Percentiles rank a stretch among this genome's conserved stretches.
Evolutionary conservation across 2,113 vertebrate species (phyloP).

Genomic region (Corythornis cristatus): DNA sequence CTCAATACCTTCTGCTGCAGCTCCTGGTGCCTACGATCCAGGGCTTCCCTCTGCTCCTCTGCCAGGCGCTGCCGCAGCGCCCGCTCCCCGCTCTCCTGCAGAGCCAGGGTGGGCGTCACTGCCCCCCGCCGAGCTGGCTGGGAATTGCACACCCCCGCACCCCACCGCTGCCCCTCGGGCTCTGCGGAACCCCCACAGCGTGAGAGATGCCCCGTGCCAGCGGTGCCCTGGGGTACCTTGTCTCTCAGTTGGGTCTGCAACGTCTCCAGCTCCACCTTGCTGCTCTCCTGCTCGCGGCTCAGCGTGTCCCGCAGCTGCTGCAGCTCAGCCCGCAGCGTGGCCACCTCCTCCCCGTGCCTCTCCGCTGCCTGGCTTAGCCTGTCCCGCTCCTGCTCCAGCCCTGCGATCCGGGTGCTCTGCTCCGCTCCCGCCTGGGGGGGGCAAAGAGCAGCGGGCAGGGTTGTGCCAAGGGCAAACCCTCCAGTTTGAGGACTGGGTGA

Average conservation of each 20-base stretch:
- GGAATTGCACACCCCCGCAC: too few relatives aligned
- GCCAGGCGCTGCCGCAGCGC: constrained; percentile 73
- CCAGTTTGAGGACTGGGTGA: neutral
- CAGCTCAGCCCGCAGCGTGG: constrained; percentile 69
- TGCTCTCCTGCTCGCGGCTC: constrained; percentile 73
- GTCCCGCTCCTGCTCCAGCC: constrained; percentile 79
- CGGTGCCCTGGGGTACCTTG: constrained; percentile 66
- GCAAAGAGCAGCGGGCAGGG: accelerated
- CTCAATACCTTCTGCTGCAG: constrained; percentile 78
- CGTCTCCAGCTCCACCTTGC: constrained; percentile 73
- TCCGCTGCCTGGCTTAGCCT: constrained; percentile 66
- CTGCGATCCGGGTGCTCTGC: constrained; percentile 65
- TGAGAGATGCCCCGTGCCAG: accelerated
- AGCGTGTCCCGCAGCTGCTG: constrained; percentile 74
- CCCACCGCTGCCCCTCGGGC: accelerated
- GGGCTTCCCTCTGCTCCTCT: constrained; percentile 74
- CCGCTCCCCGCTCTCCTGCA: constrained; percentile 82
- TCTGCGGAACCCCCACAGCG: accelerated
- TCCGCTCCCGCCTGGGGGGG: constrained; percentile 70
- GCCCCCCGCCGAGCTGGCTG: accelerated
- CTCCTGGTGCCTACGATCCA: constrained; percentile 70
- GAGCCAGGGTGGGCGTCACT: accelerated
- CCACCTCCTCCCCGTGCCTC: constrained; percentile 73
- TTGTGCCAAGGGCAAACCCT: accelerated
- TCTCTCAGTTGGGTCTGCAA: constrained; percentile 83